These are phyloP conservation scores for Siphamia tubifer DNA, from an alignment of 2,113 vertebrate genomes.

Conservation along the genomic window DNA sequence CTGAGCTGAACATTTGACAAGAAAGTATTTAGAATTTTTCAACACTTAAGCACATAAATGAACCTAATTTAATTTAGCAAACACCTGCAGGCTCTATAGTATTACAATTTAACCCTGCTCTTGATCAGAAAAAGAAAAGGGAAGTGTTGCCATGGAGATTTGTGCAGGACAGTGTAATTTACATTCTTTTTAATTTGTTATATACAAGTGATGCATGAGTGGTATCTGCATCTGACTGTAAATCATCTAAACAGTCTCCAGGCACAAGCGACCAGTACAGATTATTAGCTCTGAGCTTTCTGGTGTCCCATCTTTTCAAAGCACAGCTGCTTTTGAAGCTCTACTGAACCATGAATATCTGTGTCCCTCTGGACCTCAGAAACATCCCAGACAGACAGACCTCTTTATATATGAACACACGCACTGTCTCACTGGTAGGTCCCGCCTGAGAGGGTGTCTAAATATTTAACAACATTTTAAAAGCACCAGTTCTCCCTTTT, in stretches of 20 bases:
- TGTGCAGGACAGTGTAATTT: not conserved
- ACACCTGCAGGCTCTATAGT: not conserved
- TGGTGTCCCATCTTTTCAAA: conserved; percentile 11
- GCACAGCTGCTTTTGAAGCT: conserved; percentile 51
- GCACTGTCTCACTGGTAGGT: conserved; percentile 20
- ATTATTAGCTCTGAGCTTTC: conserved; percentile 25
- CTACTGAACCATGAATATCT: conserved; percentile 53
- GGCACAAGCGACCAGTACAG: not conserved
- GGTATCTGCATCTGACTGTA: not conserved
- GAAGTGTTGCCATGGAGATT: conserved; percentile 3
- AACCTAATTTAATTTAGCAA: not conserved
- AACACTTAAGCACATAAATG: not conserved
- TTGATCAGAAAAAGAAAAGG: not conserved
- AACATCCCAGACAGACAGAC: conserved; percentile 47
- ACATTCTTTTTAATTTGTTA: too few relatives aligned
- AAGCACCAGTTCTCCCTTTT: conserved; percentile 26
- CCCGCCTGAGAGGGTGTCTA: conserved; percentile 47
- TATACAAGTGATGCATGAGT: not conserved
- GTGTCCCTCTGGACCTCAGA: conserved; percentile 27
- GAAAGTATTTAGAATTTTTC: too few relatives aligned
- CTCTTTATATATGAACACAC: conserved; percentile 31
- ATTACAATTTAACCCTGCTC: not conserved
- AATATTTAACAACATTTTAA: conserved; percentile 73
- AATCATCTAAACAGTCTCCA: conserved; percentile 2
- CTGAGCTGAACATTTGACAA: not conserved